Percentiles rank a stretch among this genome's conserved stretches.
These are phyloP conservation scores for Uloborus diversus DNA, from an alignment of 1,140 invertebrate species.

Conservation along the genomic window DNA sequence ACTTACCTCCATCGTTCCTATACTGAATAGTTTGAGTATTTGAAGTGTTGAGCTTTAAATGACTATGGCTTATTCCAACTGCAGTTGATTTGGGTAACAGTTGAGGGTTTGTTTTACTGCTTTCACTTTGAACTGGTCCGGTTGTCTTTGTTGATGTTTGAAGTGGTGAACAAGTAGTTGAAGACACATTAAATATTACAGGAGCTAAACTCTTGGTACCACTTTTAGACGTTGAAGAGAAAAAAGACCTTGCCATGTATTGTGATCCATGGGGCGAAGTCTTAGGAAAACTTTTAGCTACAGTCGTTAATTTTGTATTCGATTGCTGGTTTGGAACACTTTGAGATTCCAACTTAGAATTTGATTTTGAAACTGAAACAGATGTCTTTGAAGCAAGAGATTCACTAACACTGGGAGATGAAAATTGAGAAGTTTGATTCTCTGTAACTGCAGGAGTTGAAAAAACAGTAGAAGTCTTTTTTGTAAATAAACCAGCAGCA, in stretches of 20 bases:
- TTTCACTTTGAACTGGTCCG: conserved; percentile 7
- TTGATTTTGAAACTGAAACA: background rate
- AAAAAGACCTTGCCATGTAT: conserved; percentile 21
- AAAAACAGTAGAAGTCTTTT: conserved; percentile 9
- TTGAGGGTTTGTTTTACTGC: background rate
- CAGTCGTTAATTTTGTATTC: background rate
- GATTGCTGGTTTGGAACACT: background rate
- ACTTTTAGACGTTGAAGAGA: conserved; percentile 2
- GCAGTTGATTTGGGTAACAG: conserved; percentile 18
- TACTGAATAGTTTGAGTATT: conserved; percentile 42
- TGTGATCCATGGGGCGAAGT: background rate
- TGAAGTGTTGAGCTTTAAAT: conserved; percentile 17
- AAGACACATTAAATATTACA: conserved; percentile 40
- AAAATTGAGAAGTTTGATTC: background rate
- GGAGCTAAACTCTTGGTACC: conserved; percentile 19
- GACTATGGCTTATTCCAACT: conserved; percentile 1
- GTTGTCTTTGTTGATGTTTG: conserved; percentile 15
- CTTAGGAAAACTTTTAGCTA: conserved; percentile 5
- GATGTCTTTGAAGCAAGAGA: conserved; percentile 3
- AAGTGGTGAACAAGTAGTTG: background rate
- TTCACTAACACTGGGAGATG: background rate
- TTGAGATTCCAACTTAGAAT: conserved; percentile 2
- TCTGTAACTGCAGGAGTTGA: background rate
- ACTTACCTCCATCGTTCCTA: conserved; percentile 43
- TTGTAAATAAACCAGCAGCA: conserved; percentile 21